Evolutionary conservation across 2,797 vertebrate genomes (phyloP), one percentile per base, ranked within the genome.

Genomic region (Bradypodion pumilum): DNA sequence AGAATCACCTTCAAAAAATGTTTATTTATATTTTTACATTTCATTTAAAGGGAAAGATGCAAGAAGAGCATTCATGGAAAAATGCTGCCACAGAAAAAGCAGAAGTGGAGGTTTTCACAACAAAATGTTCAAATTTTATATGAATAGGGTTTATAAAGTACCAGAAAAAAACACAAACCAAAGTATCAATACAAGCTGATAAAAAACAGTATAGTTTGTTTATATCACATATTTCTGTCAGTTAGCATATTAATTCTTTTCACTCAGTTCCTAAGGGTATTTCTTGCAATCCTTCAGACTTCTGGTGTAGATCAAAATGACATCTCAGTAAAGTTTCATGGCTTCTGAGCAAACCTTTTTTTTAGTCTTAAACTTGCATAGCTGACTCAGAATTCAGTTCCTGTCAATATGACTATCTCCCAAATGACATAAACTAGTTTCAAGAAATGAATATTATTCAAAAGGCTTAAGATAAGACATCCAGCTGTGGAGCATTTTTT

Each of bases 21-120:
- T n/a, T n/a, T n/a, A n/a, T n/a, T n/a, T n/a, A n/a, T n/a, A n/a
- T n/a, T n/a, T n/a, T n/a, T 79, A 56, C 52, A 56, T 56, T 56
- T 56, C 52, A 56, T 76, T 75, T 75, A 75, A 35, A 42, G 19
- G 19, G 52, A 86, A 73, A 87, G 62, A 78, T 83, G 25, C 6
- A 83, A 59, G 32, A 56, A 56, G 19, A 56, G 15, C 16, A 56
- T 56, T 56, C 15, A 49, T 7, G 52, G 52, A 21, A 1, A 56
- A 56, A 56, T 56, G 21, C 52, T 5, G 19, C 1, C 16, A 19
- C 52, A 15, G 19, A 56, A 49, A 49, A 49, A 49, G 46, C 46
- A 72, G 88, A 83, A 16, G 29, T 82, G 72, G 0, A 0, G 6
- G 0, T n/a, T 74, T 69, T 73, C 29, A 32, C 1, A 80, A 1